Base-by-base conservation (phyloP, 2,888 invertebrate genomes). In the Siphlonurus alternatus region DNA sequence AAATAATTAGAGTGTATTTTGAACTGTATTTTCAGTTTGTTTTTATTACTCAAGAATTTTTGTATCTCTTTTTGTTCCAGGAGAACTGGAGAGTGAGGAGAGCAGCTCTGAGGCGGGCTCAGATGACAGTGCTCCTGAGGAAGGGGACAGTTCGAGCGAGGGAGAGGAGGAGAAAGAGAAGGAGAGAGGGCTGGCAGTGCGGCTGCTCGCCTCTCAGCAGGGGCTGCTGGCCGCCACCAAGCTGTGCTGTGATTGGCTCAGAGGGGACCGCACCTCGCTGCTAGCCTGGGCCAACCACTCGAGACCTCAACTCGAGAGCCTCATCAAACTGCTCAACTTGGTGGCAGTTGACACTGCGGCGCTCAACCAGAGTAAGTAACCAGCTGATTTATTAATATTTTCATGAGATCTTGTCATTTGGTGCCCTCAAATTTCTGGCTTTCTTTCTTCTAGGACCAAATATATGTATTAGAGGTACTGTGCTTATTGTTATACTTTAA, bases 181-280 rank as follows among this genome's bases (percentile, higher is more conserved):
- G 38, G 59, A 25, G 20, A 38, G 38, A 25, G 59, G 23, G 2
- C 59, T 38, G 2, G 19, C 54, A 15, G 15, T 5, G 5, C 7
- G 5, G 15, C 38, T 38, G 38, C 5, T 5, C 15, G 38, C 38
- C 5, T n/a, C 62, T 69, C 51, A 72, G 71, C 38, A 73, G 74
- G 25, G 70, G 69, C 25, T 70, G 67, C 64, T 61, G 59, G 10
- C 59, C 25, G 83, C 86, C 67, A 81, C 91, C 24, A 89, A 88
- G 75, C 76, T 93, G 67, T 81, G 91, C 67, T 87, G 86, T 72
- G 92, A 93, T 74, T 94, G 93, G 94, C 78, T 93, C 68, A 81
- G 81, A 63, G 83, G 85, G 63, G 89, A 93, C 75, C 83, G 85
- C 63, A 86, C 88, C 67, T 83, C 93, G 23, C 81, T 94, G 24